A percentile compares a stretch with the other conserved stretches of the same genome.
Conservation (phyloP, 2,888 invertebrate species). For the Tachina lurida region DNA sequence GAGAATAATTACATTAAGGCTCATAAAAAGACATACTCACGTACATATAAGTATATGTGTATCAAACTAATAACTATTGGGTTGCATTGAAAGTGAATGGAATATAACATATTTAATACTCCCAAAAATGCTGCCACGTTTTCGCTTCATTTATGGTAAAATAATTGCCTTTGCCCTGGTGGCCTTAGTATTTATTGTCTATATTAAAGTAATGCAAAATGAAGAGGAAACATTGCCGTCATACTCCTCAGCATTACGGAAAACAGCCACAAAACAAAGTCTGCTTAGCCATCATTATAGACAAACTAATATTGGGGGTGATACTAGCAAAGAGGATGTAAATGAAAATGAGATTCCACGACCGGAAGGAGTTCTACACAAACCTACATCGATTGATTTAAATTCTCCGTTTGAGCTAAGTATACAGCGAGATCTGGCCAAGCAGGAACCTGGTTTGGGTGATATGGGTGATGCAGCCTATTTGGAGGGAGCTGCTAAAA, state of each 20-base stretch:
- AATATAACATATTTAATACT: constrained; percentile 14
- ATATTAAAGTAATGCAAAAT: constrained; percentile 78
- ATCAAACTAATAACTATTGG: constrained; percentile 1
- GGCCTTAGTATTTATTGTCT: constrained; percentile 79
- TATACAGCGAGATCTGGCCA: constrained; percentile 86
- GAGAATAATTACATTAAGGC: background rate
- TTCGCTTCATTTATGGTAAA: constrained; percentile 82
- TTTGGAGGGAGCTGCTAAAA: constrained; percentile 87
- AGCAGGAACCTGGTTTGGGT: constrained; percentile 88
- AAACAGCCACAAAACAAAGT: constrained; percentile 38
- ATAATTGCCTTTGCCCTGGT: constrained; percentile 80
- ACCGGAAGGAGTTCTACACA: constrained; percentile 50
- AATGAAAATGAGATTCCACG: constrained; percentile 75
- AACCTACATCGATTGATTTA: constrained; percentile 60
- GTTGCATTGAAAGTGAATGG: background rate
- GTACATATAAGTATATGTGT: background rate
- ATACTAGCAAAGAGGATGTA: constrained; percentile 52
- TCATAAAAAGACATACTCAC: constrained; percentile 4
- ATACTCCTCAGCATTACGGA: constrained; percentile 12
- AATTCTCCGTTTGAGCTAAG: constrained; percentile 78
- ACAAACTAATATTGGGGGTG: constrained; percentile 26
- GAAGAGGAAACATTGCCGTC: constrained; percentile 45
- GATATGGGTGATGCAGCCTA: constrained; percentile 88
- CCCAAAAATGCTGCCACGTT: constrained; percentile 80
- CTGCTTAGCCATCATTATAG: constrained; percentile 22